phyloP scores from a whole-genome alignment of 2,113 vertebrate species.

The Hippocampus mohnikei region DNA sequence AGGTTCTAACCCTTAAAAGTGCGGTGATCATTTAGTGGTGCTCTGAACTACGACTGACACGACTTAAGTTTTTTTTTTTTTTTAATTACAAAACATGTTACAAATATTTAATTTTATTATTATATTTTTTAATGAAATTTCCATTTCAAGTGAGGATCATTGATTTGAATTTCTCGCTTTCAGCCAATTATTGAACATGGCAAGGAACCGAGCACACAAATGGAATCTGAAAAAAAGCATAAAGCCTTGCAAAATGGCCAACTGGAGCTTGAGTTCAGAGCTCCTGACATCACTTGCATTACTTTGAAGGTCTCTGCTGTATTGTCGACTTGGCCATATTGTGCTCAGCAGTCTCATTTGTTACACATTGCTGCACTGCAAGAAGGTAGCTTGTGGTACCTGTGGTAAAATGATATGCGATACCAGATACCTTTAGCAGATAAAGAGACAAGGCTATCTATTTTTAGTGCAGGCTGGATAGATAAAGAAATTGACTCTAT shows the following conservation, averaged over 20 bases:
- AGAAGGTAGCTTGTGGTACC: neutral
- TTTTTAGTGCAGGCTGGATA: neutral
- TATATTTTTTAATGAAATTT: too few species aligned
- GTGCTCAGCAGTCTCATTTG: neutral
- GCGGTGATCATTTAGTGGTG: neutral
- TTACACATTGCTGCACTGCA: neutral
- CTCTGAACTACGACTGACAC: neutral
- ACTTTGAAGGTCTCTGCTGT: neutral
- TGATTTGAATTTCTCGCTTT: too few species aligned
- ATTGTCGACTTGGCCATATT: neutral
- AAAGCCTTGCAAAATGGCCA: too few species aligned
- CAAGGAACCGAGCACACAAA: too few species aligned
- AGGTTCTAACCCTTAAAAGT: conserved; percentile 27
- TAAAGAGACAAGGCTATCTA: neutral
- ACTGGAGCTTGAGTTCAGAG: too few species aligned
- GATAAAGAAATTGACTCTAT: neutral
- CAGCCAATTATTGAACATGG: too few species aligned
- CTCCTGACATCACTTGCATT: too few species aligned
- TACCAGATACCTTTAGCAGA: neutral
- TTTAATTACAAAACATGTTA: too few species aligned
- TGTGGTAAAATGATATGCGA: neutral
- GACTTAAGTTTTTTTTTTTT: neutral
- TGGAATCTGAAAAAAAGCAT: too few species aligned
- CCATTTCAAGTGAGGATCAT: too few species aligned
- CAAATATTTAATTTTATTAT: too few species aligned